Base-by-base conservation (phyloP, 2,797 vertebrate species). In the Eospalax fontanierii region DNA sequence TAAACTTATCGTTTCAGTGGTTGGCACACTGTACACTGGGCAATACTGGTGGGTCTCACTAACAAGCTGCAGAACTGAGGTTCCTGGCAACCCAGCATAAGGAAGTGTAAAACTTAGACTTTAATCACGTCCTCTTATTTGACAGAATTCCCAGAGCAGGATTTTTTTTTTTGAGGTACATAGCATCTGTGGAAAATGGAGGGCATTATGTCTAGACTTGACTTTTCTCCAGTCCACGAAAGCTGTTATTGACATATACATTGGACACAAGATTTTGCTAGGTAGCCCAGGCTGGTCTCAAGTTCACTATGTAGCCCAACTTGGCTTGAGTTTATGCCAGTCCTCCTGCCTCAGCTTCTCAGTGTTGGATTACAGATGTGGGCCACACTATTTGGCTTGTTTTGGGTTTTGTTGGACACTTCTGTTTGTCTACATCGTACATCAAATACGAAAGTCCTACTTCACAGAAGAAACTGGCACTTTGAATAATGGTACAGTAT, bases 401-500 rank as follows among this genome's bases (percentile, higher is more conserved):
- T 57, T 82, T 10, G 38, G 38, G 50, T 75, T 81, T 57, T 28
- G 1, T 59, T n/a, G 46, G 59, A 50, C 50, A 4, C n/a, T n/a
- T 92, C 68, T 91, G 24, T 73, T 63, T 33, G 0, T 38, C 73
- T 24, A 28, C 0, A 12, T 3, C 12, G 9, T 1, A 6, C 5
- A 24, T 63, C 68, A 43, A 14, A 79, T 70, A 65, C 63, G 40
- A 81, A 92, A 93, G 87, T 26, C 46, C 63, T 26, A 68, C 24
- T 94, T 93, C 66, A 74, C 11, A 26, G 66, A 83, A 78, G 66
- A 84, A 80, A 65, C 83, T 65, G 65, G 33, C 14, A 26, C 63
- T 70, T 74, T 61, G 15, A 12, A 12, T 40, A 74, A 89, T 24
- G 24, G 40, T 2, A 33, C 6, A 26, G 22, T 59, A 33, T 65